Percentiles rank a stretch among this genome's conserved stretches.
phyloP scores from a whole-genome alignment of 2,797 vertebrate species.

The Trachurus trachurus region DNA sequence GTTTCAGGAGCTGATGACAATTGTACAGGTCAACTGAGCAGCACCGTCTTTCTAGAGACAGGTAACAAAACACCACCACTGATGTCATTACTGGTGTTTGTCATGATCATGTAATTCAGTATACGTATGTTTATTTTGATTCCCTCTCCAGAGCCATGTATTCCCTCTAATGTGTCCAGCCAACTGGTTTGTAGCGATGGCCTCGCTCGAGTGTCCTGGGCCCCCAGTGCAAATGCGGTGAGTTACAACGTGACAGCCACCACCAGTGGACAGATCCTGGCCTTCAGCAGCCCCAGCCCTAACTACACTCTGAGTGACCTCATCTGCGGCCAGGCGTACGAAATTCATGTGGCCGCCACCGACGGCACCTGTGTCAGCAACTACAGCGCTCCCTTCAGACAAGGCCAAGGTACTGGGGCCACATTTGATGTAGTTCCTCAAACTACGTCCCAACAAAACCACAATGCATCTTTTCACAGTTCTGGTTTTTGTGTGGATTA shows the following conservation, averaged over 20 bases:
- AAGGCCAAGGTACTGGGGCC: slow-evolving; percentile 74
- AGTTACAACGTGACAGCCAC: slow-evolving; percentile 64
- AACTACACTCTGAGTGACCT: slow-evolving; percentile 75
- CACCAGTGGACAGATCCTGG: slow-evolving; percentile 40
- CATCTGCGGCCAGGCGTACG: slow-evolving; percentile 73
- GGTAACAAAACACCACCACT: slow-evolving; percentile 58
- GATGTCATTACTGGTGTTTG: background rate
- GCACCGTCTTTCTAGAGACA: slow-evolving; percentile 59
- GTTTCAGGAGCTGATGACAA: slow-evolving; percentile 66
- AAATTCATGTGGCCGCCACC: slow-evolving; percentile 67
- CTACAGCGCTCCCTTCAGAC: slow-evolving; percentile 61
- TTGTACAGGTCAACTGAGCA: slow-evolving; percentile 74
- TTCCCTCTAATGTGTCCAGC: slow-evolving; percentile 66
- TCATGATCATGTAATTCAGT: background rate
- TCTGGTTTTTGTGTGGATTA: background rate
- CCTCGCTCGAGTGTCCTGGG: slow-evolving; percentile 67
- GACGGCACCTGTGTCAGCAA: slow-evolving; percentile 76
- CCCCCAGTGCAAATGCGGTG: slow-evolving; percentile 53
- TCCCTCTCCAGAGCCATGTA: slow-evolving; percentile 69
- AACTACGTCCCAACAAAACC: background rate
- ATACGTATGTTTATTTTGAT: background rate
- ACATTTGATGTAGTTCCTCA: background rate
- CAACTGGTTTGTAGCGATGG: slow-evolving; percentile 55
- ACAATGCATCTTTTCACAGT: background rate
- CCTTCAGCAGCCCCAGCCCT: slow-evolving; percentile 59